These are phyloP conservation scores for Camponotus floridanus DNA, from an alignment of 1,140 invertebrate genomes.

Conservation along the genomic window DNA sequence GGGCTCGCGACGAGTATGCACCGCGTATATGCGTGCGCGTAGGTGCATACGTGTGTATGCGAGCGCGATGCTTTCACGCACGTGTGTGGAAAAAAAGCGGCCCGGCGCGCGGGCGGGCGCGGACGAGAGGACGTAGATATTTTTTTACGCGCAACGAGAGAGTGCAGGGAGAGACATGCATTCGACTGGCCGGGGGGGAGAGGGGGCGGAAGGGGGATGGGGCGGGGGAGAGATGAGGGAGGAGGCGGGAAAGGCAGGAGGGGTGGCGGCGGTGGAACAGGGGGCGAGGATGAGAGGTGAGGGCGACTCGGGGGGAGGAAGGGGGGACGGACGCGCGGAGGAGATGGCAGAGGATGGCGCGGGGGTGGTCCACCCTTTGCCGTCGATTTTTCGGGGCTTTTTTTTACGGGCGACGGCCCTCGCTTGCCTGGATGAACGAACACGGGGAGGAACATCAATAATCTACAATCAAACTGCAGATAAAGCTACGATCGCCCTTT, in stretches of 20 bases:
- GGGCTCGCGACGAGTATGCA: background rate
- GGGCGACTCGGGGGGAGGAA: constrained; percentile 5
- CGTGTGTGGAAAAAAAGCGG: constrained; percentile 68
- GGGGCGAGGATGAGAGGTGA: constrained; percentile 50
- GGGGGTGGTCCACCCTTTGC: constrained; percentile 79
- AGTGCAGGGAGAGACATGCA: constrained; percentile 80
- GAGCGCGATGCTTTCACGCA: constrained; percentile 61
- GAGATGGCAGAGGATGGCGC: constrained; percentile 60
- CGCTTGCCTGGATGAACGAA: constrained; percentile 82
- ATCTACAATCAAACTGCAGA: constrained; percentile 86
- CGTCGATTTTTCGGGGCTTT: constrained; percentile 82
- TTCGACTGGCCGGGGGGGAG: constrained; percentile 75
- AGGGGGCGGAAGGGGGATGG: constrained; percentile 47
- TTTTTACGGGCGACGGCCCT: constrained; percentile 84
- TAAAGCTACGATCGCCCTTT: constrained; percentile 86
- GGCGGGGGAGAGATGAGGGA: constrained; percentile 23
- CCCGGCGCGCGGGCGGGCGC: constrained; percentile 49
- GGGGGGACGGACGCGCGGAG: constrained; percentile 2
- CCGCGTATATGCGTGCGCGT: constrained; percentile 23
- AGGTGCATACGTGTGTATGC: constrained; percentile 63
- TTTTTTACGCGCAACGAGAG: constrained; percentile 81
- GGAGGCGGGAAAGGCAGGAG: constrained; percentile 9
- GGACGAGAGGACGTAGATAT: constrained; percentile 78
- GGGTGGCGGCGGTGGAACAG: constrained; percentile 51
- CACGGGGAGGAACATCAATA: constrained; percentile 86